These are phyloP conservation scores for Cetoscarus ocellatus DNA, from an alignment of 2,797 vertebrate genomes.

Conservation along the genomic window DNA sequence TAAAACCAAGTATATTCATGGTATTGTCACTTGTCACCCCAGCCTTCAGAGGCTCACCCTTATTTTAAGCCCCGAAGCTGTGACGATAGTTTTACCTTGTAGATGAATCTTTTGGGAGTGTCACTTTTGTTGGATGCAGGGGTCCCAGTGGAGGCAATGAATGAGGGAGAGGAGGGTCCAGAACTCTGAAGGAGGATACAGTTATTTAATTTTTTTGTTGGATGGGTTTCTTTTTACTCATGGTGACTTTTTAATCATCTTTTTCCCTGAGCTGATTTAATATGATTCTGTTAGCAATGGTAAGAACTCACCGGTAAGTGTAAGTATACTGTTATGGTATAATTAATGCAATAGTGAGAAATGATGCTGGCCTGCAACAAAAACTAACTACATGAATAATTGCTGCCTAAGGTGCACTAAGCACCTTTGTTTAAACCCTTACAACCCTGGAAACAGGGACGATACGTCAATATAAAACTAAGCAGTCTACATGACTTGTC, in stretches of 20 bases:
- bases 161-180: constrained; percentile 88
- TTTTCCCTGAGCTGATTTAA: no score
- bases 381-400: no score
- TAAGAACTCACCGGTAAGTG: no score
- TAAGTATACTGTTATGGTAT: no score
- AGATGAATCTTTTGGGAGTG: constrained; percentile 85
- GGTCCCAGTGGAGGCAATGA: constrained; percentile 84
- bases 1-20: no score
- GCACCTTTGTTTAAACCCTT: background rate
- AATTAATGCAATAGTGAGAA: no score
- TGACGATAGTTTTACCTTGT: constrained; percentile 84
- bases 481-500: background rate
- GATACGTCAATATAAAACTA: background rate
- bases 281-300: no score
- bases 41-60: no score
- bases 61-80: background rate
- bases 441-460: background rate
- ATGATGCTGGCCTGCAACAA: no score
- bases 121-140: constrained; percentile 89
- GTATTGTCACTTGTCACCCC: no score
- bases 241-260: no score
- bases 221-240: background rate
- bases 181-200: constrained; percentile 74
- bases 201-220: background rate
- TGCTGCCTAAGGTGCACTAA: background rate